A percentile compares a stretch with the other conserved stretches of the same genome.
Evolutionary conservation across 2,113 vertebrate species (phyloP).

Genomic region (Stegastes partitus): DNA sequence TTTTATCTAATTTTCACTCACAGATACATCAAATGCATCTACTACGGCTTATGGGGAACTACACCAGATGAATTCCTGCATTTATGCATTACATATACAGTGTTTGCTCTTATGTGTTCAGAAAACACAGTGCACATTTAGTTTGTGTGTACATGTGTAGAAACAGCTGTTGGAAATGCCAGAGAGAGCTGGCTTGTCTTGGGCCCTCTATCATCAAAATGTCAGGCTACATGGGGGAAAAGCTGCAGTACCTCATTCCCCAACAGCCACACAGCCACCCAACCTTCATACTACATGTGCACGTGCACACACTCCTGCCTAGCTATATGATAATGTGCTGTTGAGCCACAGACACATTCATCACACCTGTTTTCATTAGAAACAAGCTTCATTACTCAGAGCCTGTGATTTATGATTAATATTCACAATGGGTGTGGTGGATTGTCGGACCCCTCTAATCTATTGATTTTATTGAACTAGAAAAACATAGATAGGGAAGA

Average conservation of each 20-base stretch:
- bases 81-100: constrained; percentile 24
- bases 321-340: constrained; percentile 62
- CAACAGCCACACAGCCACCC: constrained; percentile 45
- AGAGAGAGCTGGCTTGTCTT: constrained; percentile 59
- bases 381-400: constrained; percentile 71
- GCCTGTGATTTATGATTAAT: constrained; percentile 77
- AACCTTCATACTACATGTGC: constrained; percentile 20
- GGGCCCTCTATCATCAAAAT: constrained; percentile 72
- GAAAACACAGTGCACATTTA: constrained; percentile 27
- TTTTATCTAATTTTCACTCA: background rate
- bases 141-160: constrained; percentile 54
- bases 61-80: constrained; percentile 13
- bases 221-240: constrained; percentile 63
- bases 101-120: constrained; percentile 5
- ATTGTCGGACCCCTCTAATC: constrained; percentile 65
- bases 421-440: constrained; percentile 70
- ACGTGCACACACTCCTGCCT: constrained; percentile 30
- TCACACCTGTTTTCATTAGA: constrained; percentile 76
- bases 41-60: constrained; percentile 6
- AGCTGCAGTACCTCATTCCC: constrained; percentile 48
- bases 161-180: constrained; percentile 77
- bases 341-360: constrained; percentile 67
- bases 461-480: constrained; percentile 64
- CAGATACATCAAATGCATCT: constrained; percentile 21
- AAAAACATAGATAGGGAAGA: constrained; percentile 31